Evolutionary conservation across 2,888 invertebrate species (phyloP), one percentile per base, ranked within the genome.

Genomic region (Odontothrips loti): DNA sequence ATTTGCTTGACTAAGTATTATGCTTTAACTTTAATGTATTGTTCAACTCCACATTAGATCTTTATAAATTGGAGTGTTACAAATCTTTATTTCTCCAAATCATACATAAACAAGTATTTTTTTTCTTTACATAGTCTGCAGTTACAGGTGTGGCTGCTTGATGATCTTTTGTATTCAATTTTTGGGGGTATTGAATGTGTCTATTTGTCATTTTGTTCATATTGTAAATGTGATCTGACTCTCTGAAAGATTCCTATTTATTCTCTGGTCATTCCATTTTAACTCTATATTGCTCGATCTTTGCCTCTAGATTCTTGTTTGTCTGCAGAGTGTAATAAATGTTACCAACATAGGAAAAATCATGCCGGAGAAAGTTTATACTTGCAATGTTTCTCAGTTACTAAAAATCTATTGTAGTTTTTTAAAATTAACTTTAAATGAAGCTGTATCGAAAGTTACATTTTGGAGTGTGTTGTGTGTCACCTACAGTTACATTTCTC

Each of bases 201-300:
- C 15, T 20, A 58, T 58, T 58, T n/a, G 11, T 58, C 15, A 12
- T 58, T 58, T 58, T 58, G 58, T 58, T 58, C 58, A 58, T 58
- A 20, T 58, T 20, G 20, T 17, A 15, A 20, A 15, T 58, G 58
- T 9, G 58, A 17, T 58, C 20, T 17, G 58, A 58, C 58, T 58
- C 58, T 17, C 20, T 58, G 58, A 58, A 58, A 20, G 58, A 58
- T 58, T 58, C 58, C 58, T 58, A 58, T 20, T 58, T 58, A 58
- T 58, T 58, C 58, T 58, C 58, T 58, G 58, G 58, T 58, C 58
- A 58, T 58, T 58, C 58, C 58, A 58, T 58, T 58, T 58, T 20
- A 58, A 58, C 10, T 58, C 17, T 58, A 58, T 20, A 20, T 17
- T 58, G 11, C 58, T 58, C 20, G 6, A 20, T 4, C 17, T 58